Evolutionary conservation across 2,888 invertebrate genomes (phyloP), one percentile per base, ranked within the genome.

Genomic region (Heliconius aoede): DNA sequence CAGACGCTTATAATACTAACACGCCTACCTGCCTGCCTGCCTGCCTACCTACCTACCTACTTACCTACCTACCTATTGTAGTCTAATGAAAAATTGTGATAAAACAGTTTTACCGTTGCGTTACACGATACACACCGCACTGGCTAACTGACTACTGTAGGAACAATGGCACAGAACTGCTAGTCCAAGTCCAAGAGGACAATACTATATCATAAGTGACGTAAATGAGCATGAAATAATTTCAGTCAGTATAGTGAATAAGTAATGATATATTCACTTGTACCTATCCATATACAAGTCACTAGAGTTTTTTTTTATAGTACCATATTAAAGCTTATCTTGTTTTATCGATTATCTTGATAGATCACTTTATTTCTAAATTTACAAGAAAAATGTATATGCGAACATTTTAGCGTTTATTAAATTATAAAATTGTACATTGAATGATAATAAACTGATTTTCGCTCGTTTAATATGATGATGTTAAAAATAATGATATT

Each of bases 331-430:
- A n/a, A 68, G 36, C 46, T 78, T 76, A 76, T 79, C 78, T 72
- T 64, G 64, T 61, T 74, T n/a, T 78, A 74, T 78, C 24, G 61
- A 64, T 73, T 76, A 78, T 79, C 72, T 55, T 76, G 76, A 78
- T 78, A 62, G 79, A 78, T 78, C 74, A 72, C 73, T 58, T 51
- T 64, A 58, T 71, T 65, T 32, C 60, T 36, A 24, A 62, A 55
- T 62, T 55, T 32, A 32, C 24, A 26, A 71, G 13, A 13, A 26
- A 32, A 15, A 15, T 62, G 46, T 21, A 46, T 46, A 46, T 46
- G 21, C 8, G n/a, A n/a, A n/a, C n/a, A n/a, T n/a, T n/a, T n/a
- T n/a, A n/a, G n/a, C n/a, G n/a, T n/a, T n/a, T n/a, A n/a, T n/a
- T n/a, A 18, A 5, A 46, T 46, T 18, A 46, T 18, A 18, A 46